These are phyloP conservation scores for Linyphia triangularis DNA, from an alignment of 2,888 invertebrate genomes.

Conservation along the genomic window DNA sequence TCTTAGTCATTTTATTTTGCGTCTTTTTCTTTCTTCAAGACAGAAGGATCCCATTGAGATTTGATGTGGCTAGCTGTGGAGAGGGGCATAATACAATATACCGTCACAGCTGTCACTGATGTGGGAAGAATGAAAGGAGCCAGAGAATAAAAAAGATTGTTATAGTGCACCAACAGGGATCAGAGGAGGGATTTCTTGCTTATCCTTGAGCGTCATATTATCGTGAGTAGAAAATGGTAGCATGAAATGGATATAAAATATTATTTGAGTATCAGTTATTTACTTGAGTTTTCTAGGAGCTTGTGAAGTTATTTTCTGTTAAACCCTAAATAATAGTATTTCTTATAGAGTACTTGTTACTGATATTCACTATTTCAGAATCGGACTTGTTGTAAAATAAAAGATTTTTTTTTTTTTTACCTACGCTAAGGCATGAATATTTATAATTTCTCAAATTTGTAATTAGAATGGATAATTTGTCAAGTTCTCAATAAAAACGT, in stretches of 20 bases:
- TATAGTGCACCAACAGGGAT: constrained; percentile 42
- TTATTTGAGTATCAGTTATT: not conserved
- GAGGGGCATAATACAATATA: constrained; percentile 60
- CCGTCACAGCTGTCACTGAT: constrained; percentile 64
- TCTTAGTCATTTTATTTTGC: constrained; percentile 38
- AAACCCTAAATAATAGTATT: not conserved
- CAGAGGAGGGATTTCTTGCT: constrained; percentile 24
- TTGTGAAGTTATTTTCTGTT: not conserved
- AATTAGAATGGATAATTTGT: no score
- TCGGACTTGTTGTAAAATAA: no score
- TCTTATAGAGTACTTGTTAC: no score
- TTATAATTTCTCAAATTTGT: no score
- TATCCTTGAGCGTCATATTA: constrained; percentile 52
- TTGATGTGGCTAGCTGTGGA: constrained; percentile 43
- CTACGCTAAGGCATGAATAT: no score
- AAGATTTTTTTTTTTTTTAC: no score
- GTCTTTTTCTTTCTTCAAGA: not conserved
- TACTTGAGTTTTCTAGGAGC: not conserved
- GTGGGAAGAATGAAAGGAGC: constrained; percentile 21
- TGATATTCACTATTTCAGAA: no score
- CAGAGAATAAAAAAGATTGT: constrained; percentile 40
- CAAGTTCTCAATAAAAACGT: no score
- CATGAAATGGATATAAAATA: constrained; percentile 10
- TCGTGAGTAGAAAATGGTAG: constrained; percentile 25
- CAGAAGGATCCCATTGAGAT: constrained; percentile 49